Conservation (phyloP, 2,113 vertebrate species). For the Myiozetetes cayanensis region DNA sequence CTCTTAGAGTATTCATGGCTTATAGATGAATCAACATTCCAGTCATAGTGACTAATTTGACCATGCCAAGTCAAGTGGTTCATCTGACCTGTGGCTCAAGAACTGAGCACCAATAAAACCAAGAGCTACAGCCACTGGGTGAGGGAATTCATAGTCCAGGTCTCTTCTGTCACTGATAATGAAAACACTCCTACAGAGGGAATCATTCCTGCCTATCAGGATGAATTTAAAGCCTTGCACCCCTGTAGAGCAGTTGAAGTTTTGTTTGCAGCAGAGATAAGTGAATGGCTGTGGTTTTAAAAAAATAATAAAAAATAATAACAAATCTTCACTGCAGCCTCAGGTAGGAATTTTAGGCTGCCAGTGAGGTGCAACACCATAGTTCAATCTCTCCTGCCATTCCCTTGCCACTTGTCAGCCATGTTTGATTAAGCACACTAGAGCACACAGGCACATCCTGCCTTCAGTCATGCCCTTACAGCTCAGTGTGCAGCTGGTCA, state of each 20-base stretch:
- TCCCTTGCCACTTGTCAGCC: background rate
- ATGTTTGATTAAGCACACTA: fast-evolving
- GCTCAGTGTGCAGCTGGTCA: background rate
- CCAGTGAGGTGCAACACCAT: background rate
- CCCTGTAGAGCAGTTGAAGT: background rate
- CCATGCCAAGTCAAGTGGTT: background rate
- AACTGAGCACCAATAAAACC: background rate
- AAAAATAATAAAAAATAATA: background rate
- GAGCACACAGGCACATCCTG: background rate
- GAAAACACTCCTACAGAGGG: background rate
- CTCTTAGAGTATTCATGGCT: background rate
- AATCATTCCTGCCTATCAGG: background rate
- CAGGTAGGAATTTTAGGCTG: background rate
- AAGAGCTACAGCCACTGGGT: background rate
- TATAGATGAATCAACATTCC: background rate
- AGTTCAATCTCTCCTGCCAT: background rate
- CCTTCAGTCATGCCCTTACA: background rate
- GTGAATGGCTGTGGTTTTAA: background rate
- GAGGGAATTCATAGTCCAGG: background rate
- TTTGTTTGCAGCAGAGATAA: background rate
- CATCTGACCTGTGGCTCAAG: background rate
- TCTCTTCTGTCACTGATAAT: background rate
- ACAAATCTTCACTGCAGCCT: background rate
- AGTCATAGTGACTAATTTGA: background rate
- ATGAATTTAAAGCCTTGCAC: background rate